Percentiles rank a stretch among this genome's conserved stretches.
Conservation (phyloP, 2,797 vertebrate species). For the Adrianichthys oophorus region DNA sequence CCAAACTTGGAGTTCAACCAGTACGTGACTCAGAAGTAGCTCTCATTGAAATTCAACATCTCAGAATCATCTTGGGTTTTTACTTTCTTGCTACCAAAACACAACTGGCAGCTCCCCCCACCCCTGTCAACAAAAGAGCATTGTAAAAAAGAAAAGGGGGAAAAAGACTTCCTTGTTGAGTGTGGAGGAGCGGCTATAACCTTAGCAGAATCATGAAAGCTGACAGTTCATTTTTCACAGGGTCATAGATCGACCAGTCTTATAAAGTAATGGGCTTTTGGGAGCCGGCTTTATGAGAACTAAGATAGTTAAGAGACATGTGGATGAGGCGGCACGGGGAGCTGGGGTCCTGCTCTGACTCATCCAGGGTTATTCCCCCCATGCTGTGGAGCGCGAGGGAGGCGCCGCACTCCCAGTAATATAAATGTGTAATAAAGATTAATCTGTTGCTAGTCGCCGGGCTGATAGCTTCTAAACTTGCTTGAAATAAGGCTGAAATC, state of each 20-base stretch:
- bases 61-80: conserved; percentile 27
- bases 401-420: conserved; percentile 77
- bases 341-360: conserved; percentile 78
- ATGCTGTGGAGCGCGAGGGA: conserved; percentile 65
- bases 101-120: conserved; percentile 17
- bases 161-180: conserved; percentile 60
- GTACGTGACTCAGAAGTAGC: too few species aligned
- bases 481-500: conserved; percentile 83
- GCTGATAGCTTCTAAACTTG: conserved; percentile 83
- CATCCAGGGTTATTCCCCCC: conserved; percentile 78
- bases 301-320: conserved; percentile 85
- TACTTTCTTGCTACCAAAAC: conserved; percentile 37
- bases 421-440: conserved; percentile 87
- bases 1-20: too few species aligned
- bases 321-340: conserved; percentile 74
- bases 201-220: conserved; percentile 85
- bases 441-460: conserved; percentile 82
- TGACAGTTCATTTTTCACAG: conserved; percentile 88
- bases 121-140: conserved; percentile 43
- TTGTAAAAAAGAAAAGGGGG: conserved; percentile 18
- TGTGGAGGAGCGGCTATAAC: conserved; percentile 81
- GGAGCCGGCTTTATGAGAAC: conserved; percentile 84
- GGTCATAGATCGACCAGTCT: conserved; percentile 83
- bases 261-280: conserved; percentile 87
- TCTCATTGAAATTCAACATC: conserved; percentile 11